Evolutionary conservation across 2,888 invertebrate genomes (phyloP).

Genomic region (Bombylius discolor): DNA sequence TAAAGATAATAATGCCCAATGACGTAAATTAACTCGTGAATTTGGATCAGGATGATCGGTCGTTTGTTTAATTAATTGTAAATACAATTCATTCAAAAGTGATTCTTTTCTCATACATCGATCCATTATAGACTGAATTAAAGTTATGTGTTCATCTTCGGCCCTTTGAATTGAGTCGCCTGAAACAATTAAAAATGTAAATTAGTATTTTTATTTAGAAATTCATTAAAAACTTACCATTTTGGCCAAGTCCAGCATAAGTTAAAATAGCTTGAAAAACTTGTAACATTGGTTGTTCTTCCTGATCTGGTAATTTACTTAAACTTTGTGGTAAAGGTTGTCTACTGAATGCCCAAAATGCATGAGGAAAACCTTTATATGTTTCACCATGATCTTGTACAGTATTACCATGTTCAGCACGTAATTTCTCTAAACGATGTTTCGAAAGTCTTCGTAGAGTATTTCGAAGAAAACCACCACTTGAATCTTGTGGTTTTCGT

Average conservation of each 20-base stretch:
- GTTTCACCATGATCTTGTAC: conserved; percentile 62
- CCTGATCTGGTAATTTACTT: conserved; percentile 70
- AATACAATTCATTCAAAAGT: conserved; percentile 75
- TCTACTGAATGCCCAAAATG: conserved; percentile 84
- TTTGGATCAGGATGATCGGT: conserved; percentile 85
- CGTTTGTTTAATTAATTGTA: conserved; percentile 87
- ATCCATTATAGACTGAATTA: conserved; percentile 81
- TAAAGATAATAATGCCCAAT: conserved; percentile 81
- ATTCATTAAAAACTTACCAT: conserved; percentile 36
- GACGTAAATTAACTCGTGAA: conserved; percentile 72
- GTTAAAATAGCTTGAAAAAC: conserved; percentile 82
- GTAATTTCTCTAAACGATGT: conserved; percentile 64
- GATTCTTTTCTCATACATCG: conserved; percentile 83
- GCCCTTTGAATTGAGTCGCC: conserved; percentile 53
- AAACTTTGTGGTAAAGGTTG: conserved; percentile 68
- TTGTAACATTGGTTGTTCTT: conserved; percentile 73
- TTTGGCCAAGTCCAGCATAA: conserved; percentile 70
- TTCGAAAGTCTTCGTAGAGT: conserved; percentile 78
- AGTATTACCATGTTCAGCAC: conserved; percentile 51
- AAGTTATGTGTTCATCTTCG: conserved; percentile 76
- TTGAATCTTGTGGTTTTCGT: conserved; percentile 67
- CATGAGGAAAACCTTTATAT: conserved; percentile 74
- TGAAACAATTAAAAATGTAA: conserved; percentile 15
- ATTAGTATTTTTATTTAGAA: no score
- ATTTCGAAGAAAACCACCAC: conserved; percentile 77